Conservation (phyloP, 2,797 vertebrate genomes). For the Sus cebifrons region DNA sequence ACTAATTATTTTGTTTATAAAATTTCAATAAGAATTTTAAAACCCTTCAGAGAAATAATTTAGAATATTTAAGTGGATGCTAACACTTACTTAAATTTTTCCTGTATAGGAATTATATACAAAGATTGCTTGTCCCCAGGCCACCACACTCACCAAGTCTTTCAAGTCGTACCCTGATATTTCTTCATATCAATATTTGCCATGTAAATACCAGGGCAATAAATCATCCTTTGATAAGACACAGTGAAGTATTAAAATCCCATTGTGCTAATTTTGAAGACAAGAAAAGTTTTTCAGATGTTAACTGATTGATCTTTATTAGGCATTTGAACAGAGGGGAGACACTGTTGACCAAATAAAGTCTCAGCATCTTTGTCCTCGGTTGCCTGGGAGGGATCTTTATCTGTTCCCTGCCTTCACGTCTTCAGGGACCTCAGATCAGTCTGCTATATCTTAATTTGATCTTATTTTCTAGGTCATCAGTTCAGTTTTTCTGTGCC, state of each 20-base stretch:
- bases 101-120: neutral
- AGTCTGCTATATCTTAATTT: slow-evolving; percentile 73
- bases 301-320: slow-evolving; percentile 13
- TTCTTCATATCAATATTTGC: neutral
- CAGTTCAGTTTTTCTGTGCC: slow-evolving; percentile 72
- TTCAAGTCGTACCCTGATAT: neutral
- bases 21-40: slow-evolving; percentile 48
- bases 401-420: slow-evolving; percentile 30
- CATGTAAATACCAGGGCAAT: neutral
- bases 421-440: slow-evolving; percentile 47
- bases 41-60: slow-evolving; percentile 44
- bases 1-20: slow-evolving; percentile 2
- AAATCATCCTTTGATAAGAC: neutral
- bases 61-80: neutral
- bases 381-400: slow-evolving; percentile 10
- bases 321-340: slow-evolving; percentile 60
- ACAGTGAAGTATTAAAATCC: neutral
- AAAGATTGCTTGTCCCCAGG: neutral
- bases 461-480: slow-evolving; percentile 80
- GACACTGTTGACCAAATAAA: slow-evolving; percentile 43
- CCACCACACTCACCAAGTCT: neutral
- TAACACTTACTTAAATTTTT: slow-evolving; percentile 59
- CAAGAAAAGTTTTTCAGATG: slow-evolving; percentile 10
- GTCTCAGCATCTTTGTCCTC: slow-evolving; percentile 24
- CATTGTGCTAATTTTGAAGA: slow-evolving; percentile 60